Percentiles rank a stretch among this genome's conserved stretches.
Conservation (phyloP, 2,113 vertebrate genomes). For the Protobothrops mucrosquamatus region DNA sequence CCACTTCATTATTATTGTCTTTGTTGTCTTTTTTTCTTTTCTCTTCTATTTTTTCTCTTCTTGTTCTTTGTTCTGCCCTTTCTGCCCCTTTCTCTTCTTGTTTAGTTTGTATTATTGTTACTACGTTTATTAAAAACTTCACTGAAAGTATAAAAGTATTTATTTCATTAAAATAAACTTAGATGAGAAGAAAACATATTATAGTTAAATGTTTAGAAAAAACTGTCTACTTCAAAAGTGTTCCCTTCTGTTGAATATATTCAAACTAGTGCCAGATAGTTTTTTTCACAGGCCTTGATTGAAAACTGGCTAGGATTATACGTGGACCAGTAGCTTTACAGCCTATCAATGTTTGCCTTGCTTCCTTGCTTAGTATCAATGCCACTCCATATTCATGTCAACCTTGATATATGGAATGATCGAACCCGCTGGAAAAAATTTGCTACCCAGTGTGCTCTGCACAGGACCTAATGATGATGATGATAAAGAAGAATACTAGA, state of each 20-base stretch:
- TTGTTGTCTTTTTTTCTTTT: background rate
- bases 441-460: background rate
- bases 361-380: background rate
- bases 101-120: background rate
- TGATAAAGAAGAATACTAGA: background rate
- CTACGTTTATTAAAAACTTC: background rate
- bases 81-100: background rate
- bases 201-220: background rate
- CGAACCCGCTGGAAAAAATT: background rate
- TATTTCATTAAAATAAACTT: background rate
- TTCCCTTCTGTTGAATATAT: background rate
- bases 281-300: background rate
- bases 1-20: too few species aligned
- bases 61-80: background rate
- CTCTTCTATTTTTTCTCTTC: background rate
- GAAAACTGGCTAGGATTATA: background rate
- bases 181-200: background rate
- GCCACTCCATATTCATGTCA: background rate
- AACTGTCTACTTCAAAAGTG: background rate
- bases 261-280: background rate
- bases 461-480: background rate
- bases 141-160: background rate
- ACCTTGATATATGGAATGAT: background rate
- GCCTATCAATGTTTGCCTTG: background rate
- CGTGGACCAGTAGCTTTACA: background rate